phyloP scores from a whole-genome alignment of 2,888 invertebrate genomes.

The Leptinotarsa juncta region DNA sequence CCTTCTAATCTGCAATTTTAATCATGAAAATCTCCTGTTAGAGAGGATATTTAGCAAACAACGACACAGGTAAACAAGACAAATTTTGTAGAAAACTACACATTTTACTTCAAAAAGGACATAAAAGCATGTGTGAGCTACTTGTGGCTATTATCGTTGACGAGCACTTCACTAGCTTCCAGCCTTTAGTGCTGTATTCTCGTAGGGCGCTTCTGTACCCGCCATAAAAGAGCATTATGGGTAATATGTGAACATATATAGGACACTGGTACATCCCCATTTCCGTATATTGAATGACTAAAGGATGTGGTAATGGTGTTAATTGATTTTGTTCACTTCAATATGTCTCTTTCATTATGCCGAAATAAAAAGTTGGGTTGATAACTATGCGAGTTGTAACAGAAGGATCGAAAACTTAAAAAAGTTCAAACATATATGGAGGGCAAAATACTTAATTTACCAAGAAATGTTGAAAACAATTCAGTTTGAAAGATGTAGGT shows the following conservation, averaged over 20 bases:
- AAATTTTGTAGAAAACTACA: constrained; percentile 63
- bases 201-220: constrained; percentile 54
- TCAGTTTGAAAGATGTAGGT: too few species aligned
- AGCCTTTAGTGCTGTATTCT: constrained; percentile 54
- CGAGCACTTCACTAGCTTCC: constrained; percentile 61
- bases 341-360: not conserved
- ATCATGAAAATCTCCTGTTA: constrained; percentile 46
- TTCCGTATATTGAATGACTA: not conserved
- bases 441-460: too few species aligned
- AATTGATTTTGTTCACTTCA: not conserved
- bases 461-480: too few species aligned
- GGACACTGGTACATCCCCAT: not conserved
- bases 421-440: too few species aligned
- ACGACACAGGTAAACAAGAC: constrained; percentile 58
- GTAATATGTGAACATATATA: constrained; percentile 44
- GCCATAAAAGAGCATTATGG: constrained; percentile 54
- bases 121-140: constrained; percentile 63
- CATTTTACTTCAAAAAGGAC: constrained; percentile 60
- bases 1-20: constrained; percentile 46
- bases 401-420: too few species aligned
- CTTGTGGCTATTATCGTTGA: constrained; percentile 64
- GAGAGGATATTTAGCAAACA: constrained; percentile 49
- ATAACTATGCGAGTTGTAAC: too few species aligned
- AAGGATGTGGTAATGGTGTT: not conserved
- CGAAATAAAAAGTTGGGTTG: too few species aligned